These are phyloP conservation scores for Lacerta viridis DNA, from an alignment of 2,797 vertebrate genomes.

Conservation along the genomic window DNA sequence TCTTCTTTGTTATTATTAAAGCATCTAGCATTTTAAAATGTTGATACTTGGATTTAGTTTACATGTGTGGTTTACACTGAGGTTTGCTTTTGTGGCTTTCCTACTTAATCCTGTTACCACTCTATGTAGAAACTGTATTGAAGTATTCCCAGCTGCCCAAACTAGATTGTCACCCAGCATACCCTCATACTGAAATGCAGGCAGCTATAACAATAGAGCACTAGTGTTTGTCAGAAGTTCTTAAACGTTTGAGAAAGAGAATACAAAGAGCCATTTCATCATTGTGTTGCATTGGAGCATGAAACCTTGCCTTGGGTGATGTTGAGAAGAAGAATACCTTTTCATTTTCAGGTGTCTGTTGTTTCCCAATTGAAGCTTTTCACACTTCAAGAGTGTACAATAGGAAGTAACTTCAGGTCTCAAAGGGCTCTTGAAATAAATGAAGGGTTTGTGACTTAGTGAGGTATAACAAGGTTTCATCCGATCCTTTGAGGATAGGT, in stretches of 20 bases:
- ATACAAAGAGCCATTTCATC: not conserved
- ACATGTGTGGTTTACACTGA: not conserved
- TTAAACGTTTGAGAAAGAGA: not conserved
- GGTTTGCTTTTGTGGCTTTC: not conserved
- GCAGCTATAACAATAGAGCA: not conserved
- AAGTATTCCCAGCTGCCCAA: not conserved
- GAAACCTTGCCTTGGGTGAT: rapidly evolving
- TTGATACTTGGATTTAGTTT: not conserved
- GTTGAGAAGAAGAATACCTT: slow-evolving; percentile 8
- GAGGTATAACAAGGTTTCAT: slow-evolving; percentile 44
- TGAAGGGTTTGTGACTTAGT: slow-evolving; percentile 53
- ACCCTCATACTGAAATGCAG: not conserved
- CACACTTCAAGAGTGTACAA: slow-evolving; percentile 44
- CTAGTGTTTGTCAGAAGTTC: not conserved
- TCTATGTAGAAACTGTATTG: not conserved
- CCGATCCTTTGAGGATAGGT: slow-evolving; percentile 55
- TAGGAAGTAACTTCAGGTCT: slow-evolving; percentile 22
- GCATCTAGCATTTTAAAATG: not conserved
- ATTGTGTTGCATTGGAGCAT: not conserved
- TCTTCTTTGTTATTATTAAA: not conserved
- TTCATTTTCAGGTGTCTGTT: slow-evolving; percentile 46
- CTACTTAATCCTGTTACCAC: not conserved
- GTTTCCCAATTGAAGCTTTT: slow-evolving; percentile 34
- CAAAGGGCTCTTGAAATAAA: slow-evolving; percentile 51
- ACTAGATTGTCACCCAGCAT: not conserved